These are phyloP conservation scores for Psilopsiagon aymara DNA, from an alignment of 2,113 vertebrate species.

Conservation along the genomic window DNA sequence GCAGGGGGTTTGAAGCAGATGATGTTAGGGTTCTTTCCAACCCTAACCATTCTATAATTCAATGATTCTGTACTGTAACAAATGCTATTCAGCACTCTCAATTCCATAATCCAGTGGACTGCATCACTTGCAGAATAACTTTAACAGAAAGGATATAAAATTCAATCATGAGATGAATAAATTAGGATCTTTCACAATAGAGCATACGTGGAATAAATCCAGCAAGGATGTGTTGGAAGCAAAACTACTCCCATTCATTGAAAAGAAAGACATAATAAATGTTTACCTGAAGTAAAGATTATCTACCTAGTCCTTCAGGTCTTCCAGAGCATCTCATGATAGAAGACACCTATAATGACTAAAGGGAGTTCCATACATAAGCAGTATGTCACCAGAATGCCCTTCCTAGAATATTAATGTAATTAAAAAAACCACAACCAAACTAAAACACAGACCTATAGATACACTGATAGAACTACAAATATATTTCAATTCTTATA, in stretches of 20 bases:
- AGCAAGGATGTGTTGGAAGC: neutral
- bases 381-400: neutral
- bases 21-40: neutral
- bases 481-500: neutral
- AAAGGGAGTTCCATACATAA: neutral
- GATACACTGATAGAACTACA: neutral
- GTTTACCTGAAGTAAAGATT: neutral
- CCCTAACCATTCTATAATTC: neutral
- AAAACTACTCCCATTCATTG: neutral
- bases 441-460: neutral
- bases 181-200: neutral
- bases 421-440: neutral
- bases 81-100: neutral
- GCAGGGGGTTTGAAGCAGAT: neutral
- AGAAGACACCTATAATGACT: neutral
- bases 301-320: neutral
- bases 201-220: neutral
- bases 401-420: neutral
- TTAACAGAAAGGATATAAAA: conserved; percentile 20
- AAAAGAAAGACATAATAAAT: neutral
- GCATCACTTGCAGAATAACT: neutral
- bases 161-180: conserved; percentile 53
- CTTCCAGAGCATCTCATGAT: neutral
- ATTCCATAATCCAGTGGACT: neutral
- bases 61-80: neutral